Base-by-base conservation (phyloP, 37 sponge, comb jelly and placozoan species). In the Sycon ciliatum region DNA sequence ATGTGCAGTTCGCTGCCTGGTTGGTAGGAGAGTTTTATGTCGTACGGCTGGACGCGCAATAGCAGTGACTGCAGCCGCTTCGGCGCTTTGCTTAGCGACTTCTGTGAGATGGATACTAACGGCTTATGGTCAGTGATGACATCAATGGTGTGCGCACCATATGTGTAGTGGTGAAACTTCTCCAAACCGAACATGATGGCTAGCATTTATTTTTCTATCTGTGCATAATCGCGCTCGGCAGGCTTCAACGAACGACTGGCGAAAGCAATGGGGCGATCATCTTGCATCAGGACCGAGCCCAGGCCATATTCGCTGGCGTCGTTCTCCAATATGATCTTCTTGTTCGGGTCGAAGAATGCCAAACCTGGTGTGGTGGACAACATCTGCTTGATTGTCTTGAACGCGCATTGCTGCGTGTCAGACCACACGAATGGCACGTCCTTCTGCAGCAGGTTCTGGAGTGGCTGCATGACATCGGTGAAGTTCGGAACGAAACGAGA, bases 51-150 rank as follows among this genome's bases (percentile, higher is more conserved):
- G 7, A 60, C 22, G 9, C 63, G 63, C 27, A 28, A 22, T 9
- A 60, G 16, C 63, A 60, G 7, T 28, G 7, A 9, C 26, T 60
- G 63, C 16, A 60, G 26, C 26, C 63, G 27, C 32, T 60, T 60
- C 16, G 63, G 63, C 32, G 26, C 63, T 11, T 60, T 18, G 9
- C 22, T 24, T 9, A 60, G 7, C 9, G 63, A 11, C 32, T 28
- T 60, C 32, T 28, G 7, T 24, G 63, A 23, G 26, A 60, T 60
- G 27, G 11, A 7, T 30, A 23, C 76, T 27, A 70, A 24, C 9
- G 68, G 76, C 67, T 75, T 32, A 9, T 71, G 76, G 56, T 75
- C 76, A 64, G 68, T 22, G 42, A 35, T 35, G 7, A 60, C 63
- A 11, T 9, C 16, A 11, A 18, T 60, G n/a, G n/a, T n/a, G 31